Conservation (phyloP, 2,888 invertebrate genomes). For the Onthophagus sagittarius region DNA sequence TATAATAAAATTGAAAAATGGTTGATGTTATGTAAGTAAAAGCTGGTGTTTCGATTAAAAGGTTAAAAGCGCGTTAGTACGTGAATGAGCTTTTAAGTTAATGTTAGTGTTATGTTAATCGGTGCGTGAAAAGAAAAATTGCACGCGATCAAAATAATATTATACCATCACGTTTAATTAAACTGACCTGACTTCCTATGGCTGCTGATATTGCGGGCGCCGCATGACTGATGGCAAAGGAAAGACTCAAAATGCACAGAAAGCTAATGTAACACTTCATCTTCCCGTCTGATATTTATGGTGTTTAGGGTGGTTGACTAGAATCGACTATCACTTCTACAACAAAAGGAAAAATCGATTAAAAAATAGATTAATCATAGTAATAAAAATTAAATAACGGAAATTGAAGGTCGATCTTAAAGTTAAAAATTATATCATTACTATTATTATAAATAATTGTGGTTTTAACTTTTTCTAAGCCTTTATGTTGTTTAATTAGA, state of each 20-base stretch:
- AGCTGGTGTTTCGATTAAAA: background rate
- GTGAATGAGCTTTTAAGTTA: background rate
- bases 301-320: slow-evolving; percentile 43
- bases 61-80: background rate
- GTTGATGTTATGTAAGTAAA: background rate
- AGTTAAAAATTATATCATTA: background rate
- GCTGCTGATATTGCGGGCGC: slow-evolving; percentile 36
- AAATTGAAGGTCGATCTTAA: background rate
- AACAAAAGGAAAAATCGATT: slow-evolving; percentile 36
- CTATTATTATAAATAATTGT: background rate
- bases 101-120: background rate
- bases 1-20: too few relatives aligned
- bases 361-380: background rate
- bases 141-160: background rate
- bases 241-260: slow-evolving; percentile 46
- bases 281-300: slow-evolving; percentile 34
- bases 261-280: slow-evolving; percentile 49
- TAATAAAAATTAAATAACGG: background rate
- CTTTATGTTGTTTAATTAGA: background rate
- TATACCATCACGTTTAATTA: too few relatives aligned
- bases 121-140: background rate
- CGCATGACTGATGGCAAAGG: slow-evolving; percentile 42
- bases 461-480: background rate
- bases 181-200: slow-evolving; percentile 6
- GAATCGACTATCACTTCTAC: slow-evolving; percentile 48